Base-by-base conservation (phyloP, 2,888 invertebrate genomes). In the Zaprionus obscuricornis region DNA sequence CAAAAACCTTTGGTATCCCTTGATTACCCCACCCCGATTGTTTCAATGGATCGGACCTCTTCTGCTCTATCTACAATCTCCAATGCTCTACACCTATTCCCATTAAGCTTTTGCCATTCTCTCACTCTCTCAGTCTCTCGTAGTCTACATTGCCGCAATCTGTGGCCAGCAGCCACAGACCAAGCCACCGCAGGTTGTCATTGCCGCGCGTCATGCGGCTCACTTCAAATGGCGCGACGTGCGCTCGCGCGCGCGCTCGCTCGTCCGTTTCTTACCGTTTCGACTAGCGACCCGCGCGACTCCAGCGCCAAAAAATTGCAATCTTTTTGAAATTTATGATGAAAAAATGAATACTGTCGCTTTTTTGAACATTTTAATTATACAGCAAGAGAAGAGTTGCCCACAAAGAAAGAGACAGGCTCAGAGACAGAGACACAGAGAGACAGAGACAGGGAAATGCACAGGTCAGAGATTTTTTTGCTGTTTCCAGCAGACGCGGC, bases 361-460 rank as follows among this genome's bases (percentile, higher is more conserved):
- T 85, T 81, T 81, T 81, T 85, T 74, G 56, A 81, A 81, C 85
- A 81, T 81, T 81, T 81, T 85, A 81, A 81, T 81, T 85, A 85
- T 85, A 81, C 55, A 37, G 55, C 58, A 17, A 18, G n/a, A 27
- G 47, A 24, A 13, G 36, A n/a, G 27, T n/a, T 13, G 42, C 22
- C 8, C 7, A 24, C 14, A 11, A n/a, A 24, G 27, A 42, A 42
- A 22, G 7, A 22, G 7, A 69, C 46, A 34, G 40, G 26, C 7
- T 22, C 37, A 47, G 34, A 26, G 31, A 29, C 27, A 33, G 27
- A 27, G 13, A 11, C n/a, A 18, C 5, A 29, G 14, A 14, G 39
- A 31, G 33, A 43, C 20, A 18, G 17, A 2, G 18, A 6, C 7
- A 16, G 2, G 49, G 29, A 29, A 31, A 37, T 39, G 47, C 37